phyloP scores from a whole-genome alignment of 2,888 invertebrate species.

The Lithophane ornitopus region DNA sequence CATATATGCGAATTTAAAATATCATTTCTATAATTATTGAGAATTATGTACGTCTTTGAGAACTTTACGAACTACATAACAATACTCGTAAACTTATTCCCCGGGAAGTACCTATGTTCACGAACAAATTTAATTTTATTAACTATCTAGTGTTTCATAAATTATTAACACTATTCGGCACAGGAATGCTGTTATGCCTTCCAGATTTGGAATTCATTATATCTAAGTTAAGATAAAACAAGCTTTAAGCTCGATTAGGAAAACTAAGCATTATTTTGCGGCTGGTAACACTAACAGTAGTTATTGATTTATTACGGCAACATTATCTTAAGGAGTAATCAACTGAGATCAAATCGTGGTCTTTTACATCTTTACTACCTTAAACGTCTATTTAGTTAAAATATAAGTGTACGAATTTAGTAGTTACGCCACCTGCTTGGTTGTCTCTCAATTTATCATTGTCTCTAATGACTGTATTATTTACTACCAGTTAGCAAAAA shows the following conservation, averaged over 20 bases:
- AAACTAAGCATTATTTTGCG: slow-evolving; percentile 71
- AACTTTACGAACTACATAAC: slow-evolving; percentile 16
- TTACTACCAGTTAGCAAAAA: slow-evolving; percentile 39
- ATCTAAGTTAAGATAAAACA: slow-evolving; percentile 82
- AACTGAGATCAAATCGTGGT: slow-evolving; percentile 45
- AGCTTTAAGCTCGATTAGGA: slow-evolving; percentile 75
- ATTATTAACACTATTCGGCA: slow-evolving; percentile 74
- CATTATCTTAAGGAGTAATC: slow-evolving; percentile 61
- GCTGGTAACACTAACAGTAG: slow-evolving; percentile 64
- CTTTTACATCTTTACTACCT: slow-evolving; percentile 48
- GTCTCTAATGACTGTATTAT: slow-evolving; percentile 53
- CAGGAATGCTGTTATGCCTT: slow-evolving; percentile 83
- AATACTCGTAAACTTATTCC: slow-evolving; percentile 29
- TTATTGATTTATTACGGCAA: slow-evolving; percentile 67
- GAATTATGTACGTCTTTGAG: slow-evolving; percentile 24
- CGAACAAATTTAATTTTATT: slow-evolving; percentile 62
- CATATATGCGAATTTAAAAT: neutral
- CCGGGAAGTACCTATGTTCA: slow-evolving; percentile 46
- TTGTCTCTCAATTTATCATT: slow-evolving; percentile 49
- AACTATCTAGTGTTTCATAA: slow-evolving; percentile 69
- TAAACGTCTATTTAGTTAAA: slow-evolving; percentile 28
- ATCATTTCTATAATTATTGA: slow-evolving; percentile 4
- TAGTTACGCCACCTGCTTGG: slow-evolving; percentile 14
- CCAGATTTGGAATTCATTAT: slow-evolving; percentile 88
- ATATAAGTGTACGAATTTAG: slow-evolving; percentile 26